Percentiles rank a stretch among this genome's conserved stretches.
phyloP scores from a whole-genome alignment of 1,140 invertebrate genomes.

The Ericerus pela region DNA sequence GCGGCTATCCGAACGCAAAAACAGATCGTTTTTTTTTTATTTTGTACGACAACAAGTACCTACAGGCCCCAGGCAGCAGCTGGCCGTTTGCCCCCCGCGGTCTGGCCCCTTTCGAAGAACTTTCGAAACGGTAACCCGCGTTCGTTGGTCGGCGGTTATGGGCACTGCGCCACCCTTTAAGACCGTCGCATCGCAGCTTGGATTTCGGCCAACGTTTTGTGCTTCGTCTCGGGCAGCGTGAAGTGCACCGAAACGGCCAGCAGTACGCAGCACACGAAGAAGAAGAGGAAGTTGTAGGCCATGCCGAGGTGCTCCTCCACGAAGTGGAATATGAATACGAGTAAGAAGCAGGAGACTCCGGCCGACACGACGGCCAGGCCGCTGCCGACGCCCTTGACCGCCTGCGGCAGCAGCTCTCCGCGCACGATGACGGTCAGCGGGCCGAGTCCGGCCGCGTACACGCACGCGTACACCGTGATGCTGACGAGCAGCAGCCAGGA shows the following conservation, averaged over 20 bases:
- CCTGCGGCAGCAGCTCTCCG: slow-evolving; percentile 26
- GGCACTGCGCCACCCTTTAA: too few species aligned
- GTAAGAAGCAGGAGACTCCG: slow-evolving; percentile 28
- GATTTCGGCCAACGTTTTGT: slow-evolving; percentile 53
- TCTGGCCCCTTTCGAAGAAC: too few species aligned
- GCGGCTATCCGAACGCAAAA: too few species aligned
- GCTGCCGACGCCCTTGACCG: slow-evolving; percentile 33
- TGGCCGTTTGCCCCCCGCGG: too few species aligned
- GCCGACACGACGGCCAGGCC: slow-evolving; percentile 32
- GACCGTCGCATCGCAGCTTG: too few species aligned
- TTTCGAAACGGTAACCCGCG: too few species aligned
- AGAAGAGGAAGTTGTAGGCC: slow-evolving; percentile 46
- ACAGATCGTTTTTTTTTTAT: too few species aligned
- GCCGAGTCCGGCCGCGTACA: slow-evolving; percentile 20
- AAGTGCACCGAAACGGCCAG: slow-evolving; percentile 46
- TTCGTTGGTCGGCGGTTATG: too few species aligned
- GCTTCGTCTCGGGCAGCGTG: slow-evolving; percentile 70
- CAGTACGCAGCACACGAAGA: slow-evolving; percentile 43
- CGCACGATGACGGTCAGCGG: slow-evolving; percentile 20
- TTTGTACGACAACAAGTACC: too few species aligned
- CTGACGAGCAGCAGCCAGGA: slow-evolving; percentile 17
- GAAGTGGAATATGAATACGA: slow-evolving; percentile 34
- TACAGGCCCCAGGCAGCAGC: too few species aligned
- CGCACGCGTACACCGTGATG: slow-evolving; percentile 16
- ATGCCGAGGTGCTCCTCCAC: slow-evolving; percentile 34